Percentiles rank a stretch among this genome's conserved stretches.
These are phyloP conservation scores for Tetragnatha montana DNA, from an alignment of 2,888 invertebrate genomes.

Conservation along the genomic window DNA sequence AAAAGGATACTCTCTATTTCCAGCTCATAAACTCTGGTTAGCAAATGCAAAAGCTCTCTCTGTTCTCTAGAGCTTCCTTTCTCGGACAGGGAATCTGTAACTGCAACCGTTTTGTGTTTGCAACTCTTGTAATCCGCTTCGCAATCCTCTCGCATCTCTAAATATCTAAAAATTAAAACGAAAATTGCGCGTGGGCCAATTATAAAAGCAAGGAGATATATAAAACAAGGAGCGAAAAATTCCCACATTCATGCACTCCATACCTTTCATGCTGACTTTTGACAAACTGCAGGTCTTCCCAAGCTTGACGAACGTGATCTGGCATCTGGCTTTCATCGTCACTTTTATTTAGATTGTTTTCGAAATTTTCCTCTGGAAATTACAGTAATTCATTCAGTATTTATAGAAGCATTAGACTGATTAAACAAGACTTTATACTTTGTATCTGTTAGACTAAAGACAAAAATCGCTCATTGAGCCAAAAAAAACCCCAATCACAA, in stretches of 20 bases:
- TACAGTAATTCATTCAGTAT: background rate
- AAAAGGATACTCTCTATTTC: constrained; percentile 89
- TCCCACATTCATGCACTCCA: no score
- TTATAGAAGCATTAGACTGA: no score
- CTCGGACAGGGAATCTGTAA: constrained; percentile 91
- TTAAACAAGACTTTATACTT: no score
- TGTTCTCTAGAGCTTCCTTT: constrained; percentile 91
- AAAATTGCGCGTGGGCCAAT: background rate
- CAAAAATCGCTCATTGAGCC: no score
- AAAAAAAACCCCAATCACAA: no score
- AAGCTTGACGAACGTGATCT: constrained; percentile 86
- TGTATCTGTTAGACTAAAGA: no score
- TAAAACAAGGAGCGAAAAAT: no score
- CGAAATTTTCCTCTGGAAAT: constrained; percentile 22
- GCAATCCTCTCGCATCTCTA: constrained; percentile 84
- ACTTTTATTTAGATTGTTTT: constrained; percentile 14
- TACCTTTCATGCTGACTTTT: constrained; percentile 87
- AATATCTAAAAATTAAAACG: constrained; percentile 77
- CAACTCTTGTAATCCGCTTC: constrained; percentile 89
- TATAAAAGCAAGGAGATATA: no score
- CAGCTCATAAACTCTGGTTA: constrained; percentile 93
- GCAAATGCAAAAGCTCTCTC: constrained; percentile 88
- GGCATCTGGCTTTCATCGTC: constrained; percentile 63
- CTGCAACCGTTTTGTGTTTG: constrained; percentile 84
- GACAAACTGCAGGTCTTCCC: constrained; percentile 88